Evolutionary conservation across 2,797 vertebrate genomes (phyloP).

Genomic region (Loris lydekkerianus): DNA sequence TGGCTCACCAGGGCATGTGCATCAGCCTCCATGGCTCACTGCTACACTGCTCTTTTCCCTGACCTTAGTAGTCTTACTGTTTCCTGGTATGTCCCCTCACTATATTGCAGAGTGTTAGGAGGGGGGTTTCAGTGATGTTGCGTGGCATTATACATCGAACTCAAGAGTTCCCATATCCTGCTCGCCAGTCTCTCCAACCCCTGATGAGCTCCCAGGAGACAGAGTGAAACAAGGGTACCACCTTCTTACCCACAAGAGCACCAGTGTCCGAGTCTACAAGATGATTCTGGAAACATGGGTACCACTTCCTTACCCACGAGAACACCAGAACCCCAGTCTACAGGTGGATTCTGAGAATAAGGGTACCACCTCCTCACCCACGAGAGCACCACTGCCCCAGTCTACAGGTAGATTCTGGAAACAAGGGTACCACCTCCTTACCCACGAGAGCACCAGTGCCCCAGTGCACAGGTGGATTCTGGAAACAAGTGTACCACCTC

Average conservation of each 20-base stretch:
- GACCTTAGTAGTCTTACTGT: not conserved
- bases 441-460: no score
- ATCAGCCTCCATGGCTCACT: not conserved
- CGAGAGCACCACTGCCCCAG: no score
- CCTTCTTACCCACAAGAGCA: not conserved
- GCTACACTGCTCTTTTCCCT: not conserved
- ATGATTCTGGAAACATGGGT: no score
- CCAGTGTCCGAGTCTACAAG: no score
- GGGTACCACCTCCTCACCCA: no score
- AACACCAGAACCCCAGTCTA: no score
- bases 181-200: not conserved
- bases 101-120: not conserved
- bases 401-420: no score
- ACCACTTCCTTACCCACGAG: no score
- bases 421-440: no score
- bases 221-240: not conserved
- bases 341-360: not conserved
- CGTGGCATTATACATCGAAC: not conserved
- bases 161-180: not conserved
- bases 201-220: not conserved
- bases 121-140: not conserved
- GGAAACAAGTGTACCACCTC: no score
- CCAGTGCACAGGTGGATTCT: not conserved
- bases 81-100: no score
- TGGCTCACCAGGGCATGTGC: not conserved